Base-by-base conservation (phyloP, 1,140 invertebrate genomes). In the Platorchestia sp. region DNA sequence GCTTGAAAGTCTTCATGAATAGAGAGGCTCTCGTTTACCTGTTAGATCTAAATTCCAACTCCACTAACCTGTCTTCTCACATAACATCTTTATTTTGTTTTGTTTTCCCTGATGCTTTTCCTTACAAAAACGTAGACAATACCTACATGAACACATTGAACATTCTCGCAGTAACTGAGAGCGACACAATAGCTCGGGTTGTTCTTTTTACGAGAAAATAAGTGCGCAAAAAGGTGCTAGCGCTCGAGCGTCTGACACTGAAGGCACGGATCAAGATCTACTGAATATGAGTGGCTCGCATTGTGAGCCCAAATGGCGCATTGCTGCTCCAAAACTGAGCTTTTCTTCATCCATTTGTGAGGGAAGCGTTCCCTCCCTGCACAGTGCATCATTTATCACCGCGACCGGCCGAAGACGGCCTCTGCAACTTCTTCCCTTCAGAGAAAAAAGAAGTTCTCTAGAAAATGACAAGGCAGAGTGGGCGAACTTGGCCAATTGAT, bases 391-490 rank as follows among this genome's bases (percentile, higher is more conserved):
- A 93, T 93, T 93, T 45, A 93, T 93, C 91, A 93, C 43, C 43
- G 45, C 40, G 43, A 44, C 43, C 43, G 91, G 47, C 43, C 91
- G 43, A 93, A 45, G 43, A 44, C 87, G 7, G 87, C 87, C 91
- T 6, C 91, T 44, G 91, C 91, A 93, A 47, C 91, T 42, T 42
- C 87, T 89, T 89, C n/a, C 87, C 87, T 44, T 89, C 36, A 27
- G 6, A 89, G 27, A 89, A 93, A 93, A 91, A 93, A 44, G 41
- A 90, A 42, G 10, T 43, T 45, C 45, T 45, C 43, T n/a, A 10
- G 91, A 93, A 93, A 93, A 93, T 93, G 91, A 93, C 91, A 45
- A 44, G 91, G 43, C 91, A 93, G 45, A 45, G 91, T 44, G 91
- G 43, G 91, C 45, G 45, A 93, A 93, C 41, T 93, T 93, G 41